A percentile compares a stretch with the other conserved stretches of the same genome.
phyloP scores from a whole-genome alignment of 2,888 invertebrate species.

The Eilema sororculum region DNA sequence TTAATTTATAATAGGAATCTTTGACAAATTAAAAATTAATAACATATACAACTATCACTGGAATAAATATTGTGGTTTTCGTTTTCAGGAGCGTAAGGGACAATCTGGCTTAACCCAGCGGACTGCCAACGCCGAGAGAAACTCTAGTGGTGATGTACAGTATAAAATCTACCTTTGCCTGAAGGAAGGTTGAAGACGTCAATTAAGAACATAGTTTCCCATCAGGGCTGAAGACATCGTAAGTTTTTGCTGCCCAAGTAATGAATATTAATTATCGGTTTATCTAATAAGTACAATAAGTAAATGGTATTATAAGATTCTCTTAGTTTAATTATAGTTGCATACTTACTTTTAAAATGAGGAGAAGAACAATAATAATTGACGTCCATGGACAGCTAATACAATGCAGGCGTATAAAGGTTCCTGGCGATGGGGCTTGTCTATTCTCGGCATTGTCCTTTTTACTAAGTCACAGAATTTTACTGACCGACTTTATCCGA shows the following conservation, averaged over 20 bases:
- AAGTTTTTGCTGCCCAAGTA: not conserved
- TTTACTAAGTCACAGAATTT: not conserved
- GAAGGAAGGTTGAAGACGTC: too few relatives aligned
- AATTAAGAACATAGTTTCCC: too few relatives aligned
- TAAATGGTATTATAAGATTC: not conserved
- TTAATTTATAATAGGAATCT: too few relatives aligned
- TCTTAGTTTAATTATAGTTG: too few relatives aligned
- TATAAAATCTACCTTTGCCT: too few relatives aligned
- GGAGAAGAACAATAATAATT: not conserved
- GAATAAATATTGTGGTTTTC: not conserved
- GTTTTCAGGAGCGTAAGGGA: not conserved
- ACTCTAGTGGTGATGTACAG: too few relatives aligned
- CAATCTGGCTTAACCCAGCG: not conserved
- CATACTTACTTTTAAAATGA: not conserved
- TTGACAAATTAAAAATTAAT: too few relatives aligned
- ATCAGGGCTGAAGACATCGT: too few relatives aligned
- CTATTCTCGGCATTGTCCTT: not conserved
- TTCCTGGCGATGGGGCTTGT: not conserved
- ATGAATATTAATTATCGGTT: not conserved
- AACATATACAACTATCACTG: too few relatives aligned
- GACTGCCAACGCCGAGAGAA: too few relatives aligned
- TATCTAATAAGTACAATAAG: not conserved
- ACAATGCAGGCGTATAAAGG: not conserved
- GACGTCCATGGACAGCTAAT: not conserved
- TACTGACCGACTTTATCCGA: rapidly evolving